Conservation (phyloP, 1,140 invertebrate species). For the Apis cerana region DNA sequence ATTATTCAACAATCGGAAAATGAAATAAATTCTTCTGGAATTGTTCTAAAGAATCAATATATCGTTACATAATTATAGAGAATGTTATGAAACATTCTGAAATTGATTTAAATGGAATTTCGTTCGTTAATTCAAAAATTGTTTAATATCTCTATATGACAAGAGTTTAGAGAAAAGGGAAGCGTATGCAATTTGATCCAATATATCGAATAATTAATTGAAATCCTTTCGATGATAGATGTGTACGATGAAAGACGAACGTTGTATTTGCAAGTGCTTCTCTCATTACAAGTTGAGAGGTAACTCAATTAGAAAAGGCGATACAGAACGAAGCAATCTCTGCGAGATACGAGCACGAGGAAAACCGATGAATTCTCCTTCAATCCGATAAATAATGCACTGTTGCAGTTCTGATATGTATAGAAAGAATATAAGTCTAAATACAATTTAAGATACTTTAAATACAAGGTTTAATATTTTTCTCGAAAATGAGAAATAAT, state of each 20-base stretch:
- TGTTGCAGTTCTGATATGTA: neutral
- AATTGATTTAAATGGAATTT: neutral
- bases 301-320: slow-evolving; percentile 20
- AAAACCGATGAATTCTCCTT: neutral
- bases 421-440: neutral
- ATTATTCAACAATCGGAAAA: neutral
- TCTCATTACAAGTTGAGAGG: neutral
- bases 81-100: neutral
- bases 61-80: neutral
- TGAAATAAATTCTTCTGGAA: neutral
- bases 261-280: too few relatives aligned
- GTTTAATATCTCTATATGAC: neutral
- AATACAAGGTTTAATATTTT: neutral
- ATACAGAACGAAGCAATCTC: neutral
- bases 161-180: neutral
- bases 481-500: neutral
- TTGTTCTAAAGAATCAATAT: neutral
- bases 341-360: neutral
- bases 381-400: neutral
- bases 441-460: neutral
- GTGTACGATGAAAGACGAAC: neutral
- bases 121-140: too few relatives aligned
- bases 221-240: neutral
- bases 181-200: neutral
- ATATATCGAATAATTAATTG: slow-evolving; percentile 12